phyloP scores from a whole-genome alignment of 2,888 invertebrate genomes.

The Lithophane socia region DNA sequence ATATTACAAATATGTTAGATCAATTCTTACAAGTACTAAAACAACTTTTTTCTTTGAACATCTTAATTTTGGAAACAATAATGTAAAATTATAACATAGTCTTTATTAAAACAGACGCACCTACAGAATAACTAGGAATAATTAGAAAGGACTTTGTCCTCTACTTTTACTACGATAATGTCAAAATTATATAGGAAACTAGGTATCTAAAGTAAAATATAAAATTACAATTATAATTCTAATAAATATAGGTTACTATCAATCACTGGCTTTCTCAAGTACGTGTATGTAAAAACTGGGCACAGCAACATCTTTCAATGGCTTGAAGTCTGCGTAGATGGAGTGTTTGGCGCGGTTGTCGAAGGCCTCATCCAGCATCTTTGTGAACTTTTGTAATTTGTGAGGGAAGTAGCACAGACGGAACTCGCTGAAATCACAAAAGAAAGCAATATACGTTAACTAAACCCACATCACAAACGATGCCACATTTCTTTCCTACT shows the following conservation, averaged over 20 bases:
- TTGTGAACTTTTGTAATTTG: conserved; percentile 92
- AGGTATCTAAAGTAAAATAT: neutral
- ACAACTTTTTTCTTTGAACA: conserved; percentile 5
- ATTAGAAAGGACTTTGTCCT: neutral
- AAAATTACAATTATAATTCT: neutral
- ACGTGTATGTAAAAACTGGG: conserved; percentile 97
- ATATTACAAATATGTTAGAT: conserved; percentile 21
- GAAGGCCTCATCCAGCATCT: conserved; percentile 93
- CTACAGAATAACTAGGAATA: conserved; percentile 4
- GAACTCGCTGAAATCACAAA: conserved; percentile 92
- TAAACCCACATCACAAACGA: neutral
- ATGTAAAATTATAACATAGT: neutral
- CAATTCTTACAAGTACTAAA: conserved; percentile 11
- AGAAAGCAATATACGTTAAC: neutral
- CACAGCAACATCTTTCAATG: conserved; percentile 90
- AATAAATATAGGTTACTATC: conserved; percentile 5
- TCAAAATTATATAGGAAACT: neutral
- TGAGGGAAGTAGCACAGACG: conserved; percentile 97
- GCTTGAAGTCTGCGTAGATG: conserved; percentile 96
- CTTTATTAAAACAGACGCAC: neutral
- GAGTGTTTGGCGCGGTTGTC: conserved; percentile 91
- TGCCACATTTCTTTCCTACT: neutral
- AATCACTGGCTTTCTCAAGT: conserved; percentile 90
- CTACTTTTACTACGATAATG: neutral
- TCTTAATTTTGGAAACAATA: conserved; percentile 8